Base-by-base conservation (phyloP, 2,113 vertebrate species). In the Mugil cephalus region DNA sequence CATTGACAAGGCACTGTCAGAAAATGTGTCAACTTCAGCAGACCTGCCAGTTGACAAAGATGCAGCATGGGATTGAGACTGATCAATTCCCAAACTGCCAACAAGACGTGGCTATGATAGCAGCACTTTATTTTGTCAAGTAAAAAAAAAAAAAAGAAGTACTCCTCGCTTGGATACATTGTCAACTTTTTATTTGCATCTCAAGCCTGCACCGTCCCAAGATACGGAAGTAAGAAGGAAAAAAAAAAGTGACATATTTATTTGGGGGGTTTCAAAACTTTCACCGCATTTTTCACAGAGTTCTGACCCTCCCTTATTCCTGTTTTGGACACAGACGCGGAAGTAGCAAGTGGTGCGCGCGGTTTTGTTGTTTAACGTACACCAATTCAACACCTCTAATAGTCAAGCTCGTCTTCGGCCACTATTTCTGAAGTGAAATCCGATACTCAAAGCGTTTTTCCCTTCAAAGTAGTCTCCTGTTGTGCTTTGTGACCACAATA, bases 391-490 rank as follows among this genome's bases (percentile, higher is more conserved):
- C 84, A 79, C 38, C 69, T 91, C 72, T 85, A 47, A 85, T 77
- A 67, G 69, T 75, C 46, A 13, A 72, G 73, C 67, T 82, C 45
- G 75, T 89, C 83, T 87, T 76, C 18, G 79, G 82, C 65, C 90
- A 88, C 75, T 72, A 78, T 87, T 91, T 85, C 78, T 59, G 76
- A 83, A 79, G 85, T 79, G 89, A 92, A 93, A 93, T 89, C 69
- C 76, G 82, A 93, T 91, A 92, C 92, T 82, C 84, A 85, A 90
- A 92, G 88, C 90, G 69, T 67, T 91, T 84, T 81, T 64, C 81
- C 74, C 91, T 91, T 93, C 87, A 94, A 94, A 94, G 92, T 92
- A 79, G 82, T 74, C 84, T 91, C 92, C 93, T 92, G 94, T 93
- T 92, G 92, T 89, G 92, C 91, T 81, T 84, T 93, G 92, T 90